Percentiles rank a stretch among this genome's conserved stretches.
phyloP scores from a whole-genome alignment of 2,888 invertebrate species.

The Pollenia griseotomentosa region DNA sequence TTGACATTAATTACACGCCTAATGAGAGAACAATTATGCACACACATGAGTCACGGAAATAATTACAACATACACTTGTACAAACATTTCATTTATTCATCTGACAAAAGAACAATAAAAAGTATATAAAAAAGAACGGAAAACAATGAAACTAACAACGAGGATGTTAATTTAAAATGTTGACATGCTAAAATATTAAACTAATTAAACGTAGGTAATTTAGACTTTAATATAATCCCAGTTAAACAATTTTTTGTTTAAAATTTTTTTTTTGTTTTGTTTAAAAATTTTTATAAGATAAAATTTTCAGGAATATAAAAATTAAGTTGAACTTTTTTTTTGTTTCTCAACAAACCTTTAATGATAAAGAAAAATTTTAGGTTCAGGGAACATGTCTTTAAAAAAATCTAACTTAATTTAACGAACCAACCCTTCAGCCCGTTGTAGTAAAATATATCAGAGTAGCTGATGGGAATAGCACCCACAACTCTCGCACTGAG shows the following conservation, averaged over 20 bases:
- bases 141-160: background rate
- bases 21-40: conserved; percentile 60
- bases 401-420: no score
- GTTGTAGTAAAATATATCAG: no score
- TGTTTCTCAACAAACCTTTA: no score
- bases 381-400: no score
- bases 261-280: no score
- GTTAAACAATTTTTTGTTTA: background rate
- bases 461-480: no score
- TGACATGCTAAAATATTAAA: conserved; percentile 34
- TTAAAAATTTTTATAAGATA: no score
- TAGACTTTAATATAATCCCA: background rate
- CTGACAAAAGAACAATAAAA: background rate
- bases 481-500: no score
- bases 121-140: background rate
- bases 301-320: no score
- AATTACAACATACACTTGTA: conserved; percentile 56
- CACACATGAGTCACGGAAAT: conserved; percentile 53
- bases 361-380: no score
- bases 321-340: no score
- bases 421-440: no score
- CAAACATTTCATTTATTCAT: conserved; percentile 39
- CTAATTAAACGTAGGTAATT: conserved; percentile 25
- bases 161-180: conserved; percentile 38
- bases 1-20: conserved; percentile 65